Conservation (phyloP, 30 jellyfish, hydroid and myxozoan genomes). For the Nemopilema nomurai region DNA sequence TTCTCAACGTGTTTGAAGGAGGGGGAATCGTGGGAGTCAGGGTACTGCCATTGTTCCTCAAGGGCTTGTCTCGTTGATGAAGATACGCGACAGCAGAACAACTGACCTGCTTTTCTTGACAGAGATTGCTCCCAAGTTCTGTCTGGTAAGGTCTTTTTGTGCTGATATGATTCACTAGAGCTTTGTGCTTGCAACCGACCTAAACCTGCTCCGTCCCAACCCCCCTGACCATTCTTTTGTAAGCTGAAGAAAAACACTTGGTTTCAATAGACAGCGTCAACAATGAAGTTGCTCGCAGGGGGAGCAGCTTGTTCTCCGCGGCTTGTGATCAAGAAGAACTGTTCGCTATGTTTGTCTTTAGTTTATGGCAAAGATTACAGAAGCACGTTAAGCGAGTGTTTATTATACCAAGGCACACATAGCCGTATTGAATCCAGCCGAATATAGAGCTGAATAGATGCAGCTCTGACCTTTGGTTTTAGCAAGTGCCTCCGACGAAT, state of each 20-base stretch:
- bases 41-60: too few relatives aligned
- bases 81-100: too few relatives aligned
- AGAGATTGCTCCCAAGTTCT: not conserved
- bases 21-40: too few relatives aligned
- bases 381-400: not conserved
- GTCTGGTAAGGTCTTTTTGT: not conserved
- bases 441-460: not conserved
- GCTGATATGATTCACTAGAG: not conserved
- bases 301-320: not conserved
- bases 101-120: too few relatives aligned
- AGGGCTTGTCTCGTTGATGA: too few relatives aligned
- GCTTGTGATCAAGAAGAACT: not conserved
- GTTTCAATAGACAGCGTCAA: constrained; percentile 21
- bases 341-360: not conserved
- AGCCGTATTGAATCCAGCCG: not conserved
- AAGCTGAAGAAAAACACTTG: not conserved
- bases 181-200: not conserved
- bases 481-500: not conserved
- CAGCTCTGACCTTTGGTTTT: not conserved
- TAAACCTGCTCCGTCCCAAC: not conserved
- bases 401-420: not conserved
- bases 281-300: not conserved
- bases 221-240: constrained; percentile 30
- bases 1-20: too few relatives aligned
- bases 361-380: not conserved